Conservation (phyloP, 64 coral and sea anemone genomes). For the Orbicella faveolata region DNA sequence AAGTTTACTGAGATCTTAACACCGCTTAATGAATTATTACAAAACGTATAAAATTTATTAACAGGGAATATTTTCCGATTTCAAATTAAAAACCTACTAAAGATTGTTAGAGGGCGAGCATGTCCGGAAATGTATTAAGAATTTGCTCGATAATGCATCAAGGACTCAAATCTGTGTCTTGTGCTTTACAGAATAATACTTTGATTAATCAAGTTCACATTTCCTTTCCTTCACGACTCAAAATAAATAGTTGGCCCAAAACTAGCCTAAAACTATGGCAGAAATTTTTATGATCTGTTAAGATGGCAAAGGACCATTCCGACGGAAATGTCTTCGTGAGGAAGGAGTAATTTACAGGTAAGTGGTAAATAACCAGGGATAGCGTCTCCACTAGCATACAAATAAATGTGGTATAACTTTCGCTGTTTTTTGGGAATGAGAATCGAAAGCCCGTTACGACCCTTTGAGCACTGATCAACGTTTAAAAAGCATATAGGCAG, state of each 20-base stretch:
- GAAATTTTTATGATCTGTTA: not conserved
- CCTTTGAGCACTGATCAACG: not conserved
- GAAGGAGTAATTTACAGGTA: not conserved
- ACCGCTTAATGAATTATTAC: not conserved
- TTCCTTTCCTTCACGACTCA: not conserved
- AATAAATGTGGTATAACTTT: not conserved
- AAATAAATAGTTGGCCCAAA: not conserved
- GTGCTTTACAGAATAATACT: not conserved
- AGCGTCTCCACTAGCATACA: not conserved
- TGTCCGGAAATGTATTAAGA: not conserved
- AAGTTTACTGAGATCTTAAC: not conserved
- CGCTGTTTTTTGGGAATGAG: not conserved
- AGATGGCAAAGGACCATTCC: not conserved
- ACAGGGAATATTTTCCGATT: not conserved
- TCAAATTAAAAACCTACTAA: conserved; percentile 5
- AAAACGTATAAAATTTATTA: not conserved
- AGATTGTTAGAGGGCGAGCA: not conserved
- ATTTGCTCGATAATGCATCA: not conserved
- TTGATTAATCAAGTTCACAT: not conserved
- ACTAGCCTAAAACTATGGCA: not conserved
- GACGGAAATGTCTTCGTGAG: not conserved
- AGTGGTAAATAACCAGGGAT: not conserved
- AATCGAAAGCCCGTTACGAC: not conserved
- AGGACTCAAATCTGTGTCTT: not conserved
- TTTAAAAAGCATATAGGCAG: not conserved